phyloP scores from a whole-genome alignment of 2,888 invertebrate genomes.

The Drepana falcataria region DNA sequence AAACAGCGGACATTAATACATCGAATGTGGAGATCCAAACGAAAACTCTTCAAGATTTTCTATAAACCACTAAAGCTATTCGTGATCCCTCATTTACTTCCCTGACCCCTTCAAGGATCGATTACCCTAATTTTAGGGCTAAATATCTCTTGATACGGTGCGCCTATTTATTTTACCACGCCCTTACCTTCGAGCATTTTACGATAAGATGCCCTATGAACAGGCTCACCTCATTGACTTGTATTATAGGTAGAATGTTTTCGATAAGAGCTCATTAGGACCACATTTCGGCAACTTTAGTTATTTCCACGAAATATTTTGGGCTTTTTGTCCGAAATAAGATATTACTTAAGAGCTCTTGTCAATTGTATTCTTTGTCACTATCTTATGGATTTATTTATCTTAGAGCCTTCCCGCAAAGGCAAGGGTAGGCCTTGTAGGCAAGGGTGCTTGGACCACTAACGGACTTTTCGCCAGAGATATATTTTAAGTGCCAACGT shows the following conservation, averaged over 20 bases:
- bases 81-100: conserved; percentile 45
- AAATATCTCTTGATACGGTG: conserved; percentile 42
- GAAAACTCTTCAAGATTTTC: conserved; percentile 16
- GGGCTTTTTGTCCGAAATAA: too few species aligned
- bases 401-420: too few species aligned
- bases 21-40: too few species aligned
- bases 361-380: too few species aligned
- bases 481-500: too few species aligned
- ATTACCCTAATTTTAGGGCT: conserved; percentile 31
- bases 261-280: background rate
- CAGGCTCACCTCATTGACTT: conserved; percentile 5
- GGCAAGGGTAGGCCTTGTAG: too few species aligned
- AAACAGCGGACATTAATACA: too few species aligned
- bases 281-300: background rate
- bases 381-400: too few species aligned
- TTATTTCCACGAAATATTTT: too few species aligned
- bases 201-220: conserved; percentile 43
- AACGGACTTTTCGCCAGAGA: too few species aligned
- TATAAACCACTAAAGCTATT: conserved; percentile 45
- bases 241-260: background rate
- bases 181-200: conserved; percentile 38
- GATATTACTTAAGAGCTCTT: too few species aligned
- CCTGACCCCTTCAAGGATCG: conserved; percentile 43
- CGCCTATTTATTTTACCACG: conserved; percentile 28
- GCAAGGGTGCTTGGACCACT: too few species aligned